Conservation (phyloP, 2,888 invertebrate species). For the Tuberolachnus salignus region DNA sequence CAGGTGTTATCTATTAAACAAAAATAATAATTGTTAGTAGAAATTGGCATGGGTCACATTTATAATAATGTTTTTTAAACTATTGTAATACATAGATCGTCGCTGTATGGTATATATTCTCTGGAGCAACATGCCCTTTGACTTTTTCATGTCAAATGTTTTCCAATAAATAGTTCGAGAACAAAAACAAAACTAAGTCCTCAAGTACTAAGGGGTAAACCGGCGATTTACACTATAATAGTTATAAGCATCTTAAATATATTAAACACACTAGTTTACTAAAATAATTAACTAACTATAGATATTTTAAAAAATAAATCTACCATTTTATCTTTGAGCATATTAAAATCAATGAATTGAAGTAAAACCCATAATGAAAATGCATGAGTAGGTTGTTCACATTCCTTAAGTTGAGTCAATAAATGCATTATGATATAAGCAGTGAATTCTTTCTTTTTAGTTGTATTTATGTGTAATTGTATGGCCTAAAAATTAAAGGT, state of each 20-base stretch:
- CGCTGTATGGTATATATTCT: background rate
- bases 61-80: no score
- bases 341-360: conserved; percentile 41
- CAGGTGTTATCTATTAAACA: conserved; percentile 20
- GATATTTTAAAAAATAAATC: background rate
- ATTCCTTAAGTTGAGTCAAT: conserved; percentile 35
- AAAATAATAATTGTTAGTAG: background rate
- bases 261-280: no score
- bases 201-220: no score
- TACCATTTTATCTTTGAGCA: conserved; percentile 31
- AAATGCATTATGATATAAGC: conserved; percentile 7
- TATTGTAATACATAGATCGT: background rate
- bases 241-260: no score
- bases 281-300: background rate
- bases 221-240: no score
- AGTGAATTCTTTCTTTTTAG: conserved; percentile 40
- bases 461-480: conserved; percentile 24
- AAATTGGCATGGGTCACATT: background rate
- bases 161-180: no score
- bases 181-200: no score
- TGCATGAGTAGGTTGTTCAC: conserved; percentile 25
- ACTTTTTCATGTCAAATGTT: no score
- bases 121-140: background rate
- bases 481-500: conserved; percentile 24
- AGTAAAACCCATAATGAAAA: conserved; percentile 41